Conservation (phyloP, 2,113 vertebrate genomes). For the Notiomystis cincta region DNA sequence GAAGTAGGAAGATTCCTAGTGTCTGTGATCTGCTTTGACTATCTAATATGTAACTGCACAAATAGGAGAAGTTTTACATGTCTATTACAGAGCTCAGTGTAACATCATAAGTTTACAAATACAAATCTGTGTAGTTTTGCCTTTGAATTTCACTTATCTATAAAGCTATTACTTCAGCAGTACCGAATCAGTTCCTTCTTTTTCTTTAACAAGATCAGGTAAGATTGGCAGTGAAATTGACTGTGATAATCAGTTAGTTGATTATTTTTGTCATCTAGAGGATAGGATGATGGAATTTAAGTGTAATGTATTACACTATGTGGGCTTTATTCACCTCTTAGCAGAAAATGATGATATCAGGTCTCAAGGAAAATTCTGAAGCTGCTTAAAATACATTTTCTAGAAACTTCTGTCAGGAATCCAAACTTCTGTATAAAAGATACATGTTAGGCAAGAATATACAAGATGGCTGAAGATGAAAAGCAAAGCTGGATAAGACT, state of each 20-base stretch:
- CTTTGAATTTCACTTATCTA: not conserved
- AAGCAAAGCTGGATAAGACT: not conserved
- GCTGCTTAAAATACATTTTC: conserved; percentile 33
- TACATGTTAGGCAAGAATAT: not conserved
- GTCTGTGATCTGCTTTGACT: not conserved
- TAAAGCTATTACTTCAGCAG: not conserved
- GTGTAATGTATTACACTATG: not conserved
- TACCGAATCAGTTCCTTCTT: not conserved
- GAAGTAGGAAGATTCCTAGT: not conserved
- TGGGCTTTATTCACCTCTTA: conserved; percentile 20
- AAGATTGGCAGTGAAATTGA: conserved; percentile 18
- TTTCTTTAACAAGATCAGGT: not conserved
- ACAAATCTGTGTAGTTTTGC: not conserved
- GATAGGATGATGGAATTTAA: not conserved
- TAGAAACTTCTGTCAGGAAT: conserved; percentile 10
- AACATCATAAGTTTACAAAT: not conserved
- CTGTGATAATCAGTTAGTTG: conserved; percentile 30
- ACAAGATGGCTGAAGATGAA: not conserved
- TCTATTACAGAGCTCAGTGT: not conserved
- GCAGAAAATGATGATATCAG: not conserved
- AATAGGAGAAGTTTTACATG: not conserved
- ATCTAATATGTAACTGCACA: not conserved
- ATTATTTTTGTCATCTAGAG: not conserved
- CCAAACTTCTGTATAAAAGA: not conserved
- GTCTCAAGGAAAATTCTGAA: conserved; percentile 43